Evolutionary conservation across 2,113 vertebrate genomes (phyloP).

Genomic region (Sterna hirundo): DNA sequence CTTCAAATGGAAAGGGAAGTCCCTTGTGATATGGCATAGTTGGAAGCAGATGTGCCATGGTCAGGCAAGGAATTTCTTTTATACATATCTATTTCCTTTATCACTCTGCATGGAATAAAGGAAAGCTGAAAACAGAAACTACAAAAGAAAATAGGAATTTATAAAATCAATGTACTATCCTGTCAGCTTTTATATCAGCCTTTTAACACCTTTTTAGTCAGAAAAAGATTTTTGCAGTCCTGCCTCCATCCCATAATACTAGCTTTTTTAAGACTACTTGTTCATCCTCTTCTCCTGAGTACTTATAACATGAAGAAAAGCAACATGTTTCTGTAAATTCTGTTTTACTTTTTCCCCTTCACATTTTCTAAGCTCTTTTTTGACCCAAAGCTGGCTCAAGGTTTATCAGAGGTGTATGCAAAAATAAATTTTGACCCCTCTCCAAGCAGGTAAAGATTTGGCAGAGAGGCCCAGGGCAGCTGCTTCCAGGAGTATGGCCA

Average conservation of each 20-base stretch:
- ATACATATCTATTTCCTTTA: neutral
- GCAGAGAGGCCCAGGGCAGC: neutral
- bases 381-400: neutral
- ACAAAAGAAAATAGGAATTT: neutral
- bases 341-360: neutral
- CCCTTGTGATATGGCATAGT: neutral
- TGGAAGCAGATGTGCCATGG: neutral
- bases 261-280: neutral
- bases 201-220: neutral
- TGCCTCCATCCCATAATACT: neutral
- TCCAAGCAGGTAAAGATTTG: neutral
- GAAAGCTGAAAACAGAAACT: neutral
- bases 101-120: neutral
- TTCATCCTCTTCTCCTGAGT: neutral
- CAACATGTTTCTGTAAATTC: neutral
- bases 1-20: neutral
- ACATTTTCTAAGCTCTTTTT: neutral
- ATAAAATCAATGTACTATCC: neutral
- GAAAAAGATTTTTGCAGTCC: neutral
- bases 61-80: neutral
- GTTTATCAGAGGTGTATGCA: neutral
- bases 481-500: too few species aligned
- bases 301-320: neutral
- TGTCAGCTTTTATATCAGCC: neutral
- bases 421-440: neutral